These are phyloP conservation scores for Frankliniella fusca DNA, from an alignment of 2,888 invertebrate species.

Conservation along the genomic window DNA sequence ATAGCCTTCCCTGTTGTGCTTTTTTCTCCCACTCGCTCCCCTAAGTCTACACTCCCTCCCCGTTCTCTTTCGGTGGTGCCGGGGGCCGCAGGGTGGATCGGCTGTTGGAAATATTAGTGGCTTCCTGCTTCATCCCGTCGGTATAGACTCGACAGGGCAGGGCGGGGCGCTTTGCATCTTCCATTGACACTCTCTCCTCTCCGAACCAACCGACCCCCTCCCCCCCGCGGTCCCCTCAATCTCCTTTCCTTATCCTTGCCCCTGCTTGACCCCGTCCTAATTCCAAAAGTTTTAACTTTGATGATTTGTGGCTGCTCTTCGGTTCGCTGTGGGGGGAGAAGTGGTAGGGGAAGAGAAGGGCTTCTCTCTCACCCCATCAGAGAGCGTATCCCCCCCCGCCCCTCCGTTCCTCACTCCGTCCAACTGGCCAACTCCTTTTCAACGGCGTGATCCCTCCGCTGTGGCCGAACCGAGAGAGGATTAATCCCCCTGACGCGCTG, in stretches of 20 bases:
- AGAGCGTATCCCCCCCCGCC: too few species aligned
- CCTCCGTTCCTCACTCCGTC: too few species aligned
- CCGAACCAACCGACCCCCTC: background rate
- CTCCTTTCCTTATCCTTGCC: background rate
- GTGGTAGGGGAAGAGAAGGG: too few species aligned
- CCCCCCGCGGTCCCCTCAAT: background rate
- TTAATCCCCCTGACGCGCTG: too few species aligned
- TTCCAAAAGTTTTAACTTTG: background rate
- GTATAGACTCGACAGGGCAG: background rate
- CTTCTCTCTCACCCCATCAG: too few species aligned
- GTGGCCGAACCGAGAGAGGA: too few species aligned
- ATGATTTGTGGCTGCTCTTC: background rate
- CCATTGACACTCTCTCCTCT: background rate
- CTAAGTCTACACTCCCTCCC: too few species aligned
- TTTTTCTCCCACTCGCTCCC: background rate
- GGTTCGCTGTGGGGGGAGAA: background rate
- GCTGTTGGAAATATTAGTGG: background rate
- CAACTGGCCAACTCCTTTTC: too few species aligned
- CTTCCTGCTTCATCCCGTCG: background rate
- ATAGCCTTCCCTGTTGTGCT: background rate
- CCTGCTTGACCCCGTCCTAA: background rate
- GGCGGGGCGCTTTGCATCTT: background rate
- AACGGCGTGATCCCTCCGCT: too few species aligned
- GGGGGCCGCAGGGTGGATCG: background rate
- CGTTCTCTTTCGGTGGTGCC: too few species aligned